Evolutionary conservation across 1,140 invertebrate species (phyloP), one percentile per base, ranked within the genome.

Genomic region (Drosophila nigromelanica): DNA sequence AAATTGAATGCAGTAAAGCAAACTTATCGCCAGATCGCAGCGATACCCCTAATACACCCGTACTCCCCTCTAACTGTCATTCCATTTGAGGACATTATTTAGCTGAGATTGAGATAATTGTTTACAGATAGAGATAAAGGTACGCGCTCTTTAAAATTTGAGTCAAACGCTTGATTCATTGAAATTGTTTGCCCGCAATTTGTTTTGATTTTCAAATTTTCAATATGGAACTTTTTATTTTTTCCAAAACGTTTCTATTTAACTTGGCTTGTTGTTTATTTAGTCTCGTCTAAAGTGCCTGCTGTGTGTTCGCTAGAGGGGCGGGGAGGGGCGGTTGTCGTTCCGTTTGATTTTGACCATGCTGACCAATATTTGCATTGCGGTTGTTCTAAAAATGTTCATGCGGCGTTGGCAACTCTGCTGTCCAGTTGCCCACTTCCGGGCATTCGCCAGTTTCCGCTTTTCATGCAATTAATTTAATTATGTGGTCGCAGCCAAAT

Each of bases 401-500:
- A 10, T 27, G 8, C 8, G 33, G 3, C 33, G 33, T 10, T 35
- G 33, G 33, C 33, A 35, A 21, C 14, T 55, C 14, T 60, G 45
- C 15, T 15, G 15, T n/a, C 42, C 63, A 30, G 24, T 15, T 45
- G 5, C 12, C 2, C 14, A 42, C 18, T 39, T 40, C 50, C 58
- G 27, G 10, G 2, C 30, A 35, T 52, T 72, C 47, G 58, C 62
- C 69, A 39, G 63, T 60, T 76, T 76, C 35, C 59, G 52, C 51
- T 51, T 59, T 69, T 64, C 61, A 68, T 80, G 82, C 83, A 89
- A 89, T 83, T 89, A 89, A 89, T 89, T 89, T 89, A 89, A 89
- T 89, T 89, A 89, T 89, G 83, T 80, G 83, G 79, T 78, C 81
- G 74, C 39, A 68, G 80, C 77, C 73, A 79, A 79, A 73, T 75